Evolutionary conservation across 1,140 invertebrate genomes (phyloP).

Genomic region (Carcinoscorpius rotundicauda): DNA sequence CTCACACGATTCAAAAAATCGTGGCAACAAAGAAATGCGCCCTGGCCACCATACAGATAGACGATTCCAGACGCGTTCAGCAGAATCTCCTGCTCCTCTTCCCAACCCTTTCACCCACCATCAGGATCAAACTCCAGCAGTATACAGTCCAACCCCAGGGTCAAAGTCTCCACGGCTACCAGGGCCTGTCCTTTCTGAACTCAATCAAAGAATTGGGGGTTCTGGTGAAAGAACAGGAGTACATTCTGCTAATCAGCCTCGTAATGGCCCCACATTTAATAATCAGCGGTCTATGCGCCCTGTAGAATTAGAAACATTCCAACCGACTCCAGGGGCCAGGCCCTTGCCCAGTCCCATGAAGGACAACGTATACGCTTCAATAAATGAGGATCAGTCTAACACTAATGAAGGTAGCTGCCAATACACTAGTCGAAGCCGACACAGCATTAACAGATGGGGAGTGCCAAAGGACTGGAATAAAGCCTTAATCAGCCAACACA

Average conservation of each 20-base stretch:
- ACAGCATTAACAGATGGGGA: no score
- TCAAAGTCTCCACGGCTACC: constrained; percentile 10
- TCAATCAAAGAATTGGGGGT: constrained; percentile 11
- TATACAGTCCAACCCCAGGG: constrained; percentile 11
- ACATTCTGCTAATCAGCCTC: background rate
- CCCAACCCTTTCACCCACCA: constrained; percentile 3
- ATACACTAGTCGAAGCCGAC: background rate
- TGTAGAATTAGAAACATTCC: constrained; percentile 5
- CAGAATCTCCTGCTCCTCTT: constrained; percentile 13
- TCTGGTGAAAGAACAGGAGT: background rate
- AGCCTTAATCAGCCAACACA: no score
- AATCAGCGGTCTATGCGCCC: constrained; percentile 12
- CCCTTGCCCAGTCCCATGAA: constrained; percentile 8
- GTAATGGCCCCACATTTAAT: constrained; percentile 12
- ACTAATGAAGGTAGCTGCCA: constrained; percentile 16
- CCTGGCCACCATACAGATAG: background rate
- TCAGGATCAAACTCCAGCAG: background rate
- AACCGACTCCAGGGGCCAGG: background rate
- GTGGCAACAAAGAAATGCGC: background rate
- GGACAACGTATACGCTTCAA: constrained; percentile 19
- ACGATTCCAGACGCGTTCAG: no score
- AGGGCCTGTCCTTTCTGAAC: constrained; percentile 9
- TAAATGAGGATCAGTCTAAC: constrained; percentile 18
- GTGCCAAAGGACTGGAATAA: no score
- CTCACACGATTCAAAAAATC: no score